Percentiles rank a stretch among this genome's conserved stretches.
Conservation (phyloP, 1,140 invertebrate genomes). For the Drosophila melanica region DNA sequence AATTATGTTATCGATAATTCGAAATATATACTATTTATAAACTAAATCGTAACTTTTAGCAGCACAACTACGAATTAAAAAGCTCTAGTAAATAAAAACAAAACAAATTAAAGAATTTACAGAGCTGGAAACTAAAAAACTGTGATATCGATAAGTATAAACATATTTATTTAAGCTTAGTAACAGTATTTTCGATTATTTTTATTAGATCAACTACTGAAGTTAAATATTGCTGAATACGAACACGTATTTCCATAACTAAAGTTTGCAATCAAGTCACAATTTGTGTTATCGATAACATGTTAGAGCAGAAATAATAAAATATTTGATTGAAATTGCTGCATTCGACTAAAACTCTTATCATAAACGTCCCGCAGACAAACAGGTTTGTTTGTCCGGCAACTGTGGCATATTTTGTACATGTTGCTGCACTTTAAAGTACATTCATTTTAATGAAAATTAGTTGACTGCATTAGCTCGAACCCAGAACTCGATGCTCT, state of each 20-base stretch:
- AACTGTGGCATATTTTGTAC: slow-evolving; percentile 2
- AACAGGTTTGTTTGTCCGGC: not conserved
- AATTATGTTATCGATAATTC: not conserved
- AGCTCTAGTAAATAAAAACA: too few relatives aligned
- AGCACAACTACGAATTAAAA: too few relatives aligned
- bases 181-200: too few relatives aligned
- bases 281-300: slow-evolving; percentile 4
- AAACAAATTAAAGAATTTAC: too few relatives aligned
- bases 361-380: not conserved
- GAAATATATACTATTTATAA: not conserved
- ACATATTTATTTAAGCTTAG: not conserved
- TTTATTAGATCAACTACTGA: not conserved
- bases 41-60: too few relatives aligned
- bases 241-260: too few relatives aligned
- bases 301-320: not conserved
- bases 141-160: not conserved
- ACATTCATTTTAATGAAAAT: slow-evolving; percentile 69
- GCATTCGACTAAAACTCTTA: not conserved
- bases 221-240: not conserved
- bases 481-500: not conserved
- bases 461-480: slow-evolving; percentile 65
- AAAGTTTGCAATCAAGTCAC: not conserved
- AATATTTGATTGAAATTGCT: slow-evolving; percentile 1
- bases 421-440: not conserved
- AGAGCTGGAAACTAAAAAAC: too few relatives aligned